Evolutionary conservation across 1,140 invertebrate species (phyloP), one percentile per base, ranked within the genome.

Genomic region (Lepidurus arcticus): DNA sequence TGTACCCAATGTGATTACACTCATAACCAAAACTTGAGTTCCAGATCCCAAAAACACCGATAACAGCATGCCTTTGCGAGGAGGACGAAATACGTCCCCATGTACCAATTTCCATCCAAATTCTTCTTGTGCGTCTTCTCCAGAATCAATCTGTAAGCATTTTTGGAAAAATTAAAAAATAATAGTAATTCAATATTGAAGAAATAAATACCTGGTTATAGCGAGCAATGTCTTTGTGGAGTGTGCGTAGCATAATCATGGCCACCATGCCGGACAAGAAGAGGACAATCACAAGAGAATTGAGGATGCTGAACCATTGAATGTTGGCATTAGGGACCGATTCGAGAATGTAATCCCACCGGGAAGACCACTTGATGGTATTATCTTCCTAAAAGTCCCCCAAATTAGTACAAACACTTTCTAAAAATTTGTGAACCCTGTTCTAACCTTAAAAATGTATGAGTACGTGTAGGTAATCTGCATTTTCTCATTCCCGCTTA

Each of bases 61-160:
- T 8, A 99, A 86, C 7, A 99, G 83, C 95, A 99, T 98, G 79
- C 96, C 96, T 83, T 98, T 95, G 16, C 95, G 88, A n/a, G 98
- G 97, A 6, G 97, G 95, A 44, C 96, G 86, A 85, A 98, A 98
- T 0, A 97, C 94, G 86, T 98, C 95, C 13, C 95, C 96, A 84
- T 98, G 95, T 2, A 98, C 95, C 65, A 99, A 86, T 87, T 99
- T 99, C 98, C 98, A 99, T 26, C 98, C 97, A 88, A 98, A 99
- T 85, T 99, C 97, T 87, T 99, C 98, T 87, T 98, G 90, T 11
- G 96, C 96, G 88, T 99, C 97, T 87, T 99, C 98, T 10, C 94
- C 94, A 81, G 92, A 93, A 83, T 95, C 94, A 88, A 95, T 95
- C 88, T 95, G 80, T 26, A 78, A 42, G 75, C 13, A 73, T 73